Conservation (phyloP, 2,113 vertebrate species). For the Reinhardtius hippoglossoides region DNA sequence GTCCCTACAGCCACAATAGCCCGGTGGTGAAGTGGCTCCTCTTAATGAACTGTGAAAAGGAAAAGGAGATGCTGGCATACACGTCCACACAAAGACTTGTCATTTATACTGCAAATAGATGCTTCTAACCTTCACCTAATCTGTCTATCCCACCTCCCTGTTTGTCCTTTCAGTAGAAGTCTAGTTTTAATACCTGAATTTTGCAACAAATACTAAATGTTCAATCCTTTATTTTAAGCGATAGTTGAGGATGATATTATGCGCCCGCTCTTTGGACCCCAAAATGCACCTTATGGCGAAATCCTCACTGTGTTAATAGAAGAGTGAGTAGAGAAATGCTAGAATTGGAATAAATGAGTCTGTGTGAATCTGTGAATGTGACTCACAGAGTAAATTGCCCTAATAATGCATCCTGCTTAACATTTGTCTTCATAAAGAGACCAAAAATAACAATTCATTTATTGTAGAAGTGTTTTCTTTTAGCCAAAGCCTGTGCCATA, state of each 20-base stretch:
- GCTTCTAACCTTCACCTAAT: slow-evolving; percentile 6
- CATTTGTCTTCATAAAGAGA: no score
- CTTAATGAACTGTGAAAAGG: slow-evolving; percentile 62
- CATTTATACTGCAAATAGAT: slow-evolving; percentile 28
- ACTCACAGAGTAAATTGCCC: no score
- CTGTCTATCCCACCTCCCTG: background rate
- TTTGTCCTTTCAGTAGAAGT: background rate
- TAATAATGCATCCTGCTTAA: background rate
- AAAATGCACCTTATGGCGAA: no score
- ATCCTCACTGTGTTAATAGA: background rate
- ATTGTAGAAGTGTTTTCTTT: background rate
- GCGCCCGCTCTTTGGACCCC: background rate
- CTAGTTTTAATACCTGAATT: background rate
- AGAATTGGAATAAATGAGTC: background rate
- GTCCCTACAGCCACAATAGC: slow-evolving; percentile 46
- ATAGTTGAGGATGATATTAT: background rate
- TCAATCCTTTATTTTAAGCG: background rate
- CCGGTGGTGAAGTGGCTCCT: slow-evolving; percentile 61
- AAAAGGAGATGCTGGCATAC: slow-evolving; percentile 42
- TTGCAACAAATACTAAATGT: background rate
- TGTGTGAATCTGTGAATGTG: no score
- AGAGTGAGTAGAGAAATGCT: background rate
- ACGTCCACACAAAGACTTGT: slow-evolving; percentile 6
- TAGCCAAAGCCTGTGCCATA: background rate
- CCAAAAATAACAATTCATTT: no score